These are phyloP conservation scores for Drosophila bifasciata DNA, from an alignment of 1,140 invertebrate species.

Conservation along the genomic window DNA sequence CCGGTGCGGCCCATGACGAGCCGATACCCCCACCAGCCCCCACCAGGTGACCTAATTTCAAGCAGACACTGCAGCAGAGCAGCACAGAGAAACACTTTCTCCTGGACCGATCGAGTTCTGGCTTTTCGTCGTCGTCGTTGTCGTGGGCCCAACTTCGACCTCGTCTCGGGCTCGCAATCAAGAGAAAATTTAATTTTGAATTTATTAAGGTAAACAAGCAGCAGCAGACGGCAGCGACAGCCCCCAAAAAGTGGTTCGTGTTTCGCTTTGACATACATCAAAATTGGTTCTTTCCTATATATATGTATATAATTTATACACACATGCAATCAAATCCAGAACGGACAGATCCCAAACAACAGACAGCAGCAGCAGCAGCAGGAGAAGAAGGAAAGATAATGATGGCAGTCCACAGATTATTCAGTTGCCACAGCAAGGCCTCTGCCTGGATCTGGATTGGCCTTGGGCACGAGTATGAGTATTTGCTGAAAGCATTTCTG, in stretches of 20 bases:
- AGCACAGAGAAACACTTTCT: conserved; percentile 73
- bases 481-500: conserved; percentile 44
- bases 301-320: too few relatives aligned
- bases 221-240: conserved; percentile 18
- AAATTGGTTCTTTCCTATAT: conserved; percentile 37
- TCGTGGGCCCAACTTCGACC: conserved; percentile 35
- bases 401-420: conserved; percentile 61
- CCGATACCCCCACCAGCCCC: conserved; percentile 15
- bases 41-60: conserved; percentile 66
- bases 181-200: conserved; percentile 82
- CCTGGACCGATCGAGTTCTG: conserved; percentile 59
- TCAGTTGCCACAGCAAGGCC: conserved; percentile 39
- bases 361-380: conserved; percentile 20
- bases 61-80: conserved; percentile 45
- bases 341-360: conserved; percentile 3
- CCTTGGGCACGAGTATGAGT: conserved; percentile 24
- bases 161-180: conserved; percentile 69
- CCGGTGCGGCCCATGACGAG: conserved; percentile 13
- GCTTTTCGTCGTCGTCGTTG: neutral
- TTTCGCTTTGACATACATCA: conserved; percentile 72
- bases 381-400: conserved; percentile 44
- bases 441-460: conserved; percentile 13
- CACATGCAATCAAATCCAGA: conserved; percentile 38
- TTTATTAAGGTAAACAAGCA: conserved; percentile 65
- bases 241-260: conserved; percentile 47